Conservation (phyloP, 2,888 invertebrate genomes). For the Philonicus albiceps region DNA sequence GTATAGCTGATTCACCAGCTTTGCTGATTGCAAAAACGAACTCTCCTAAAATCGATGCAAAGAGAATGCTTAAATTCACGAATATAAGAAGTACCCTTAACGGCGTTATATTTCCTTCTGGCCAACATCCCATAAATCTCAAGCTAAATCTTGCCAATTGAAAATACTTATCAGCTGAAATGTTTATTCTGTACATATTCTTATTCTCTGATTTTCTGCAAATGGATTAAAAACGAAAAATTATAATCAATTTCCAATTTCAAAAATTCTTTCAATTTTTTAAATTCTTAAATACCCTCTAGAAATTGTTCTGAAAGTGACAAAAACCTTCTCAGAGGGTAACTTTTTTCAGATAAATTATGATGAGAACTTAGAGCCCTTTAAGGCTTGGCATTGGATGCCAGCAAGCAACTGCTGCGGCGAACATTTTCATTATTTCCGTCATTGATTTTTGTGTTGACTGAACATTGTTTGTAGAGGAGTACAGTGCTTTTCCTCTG, state of each 20-base stretch:
- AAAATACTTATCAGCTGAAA: background rate
- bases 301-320: background rate
- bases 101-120: background rate
- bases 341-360: background rate
- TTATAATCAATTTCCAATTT: no score
- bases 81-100: background rate
- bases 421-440: background rate
- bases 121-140: constrained; percentile 20
- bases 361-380: background rate
- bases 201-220: background rate
- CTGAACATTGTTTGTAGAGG: background rate
- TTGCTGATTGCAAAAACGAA: background rate
- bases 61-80: background rate
- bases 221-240: background rate
- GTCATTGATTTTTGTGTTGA: background rate
- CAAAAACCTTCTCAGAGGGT: background rate
- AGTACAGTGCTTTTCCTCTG: background rate
- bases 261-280: background rate
- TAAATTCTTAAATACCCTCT: background rate
- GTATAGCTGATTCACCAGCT: background rate
- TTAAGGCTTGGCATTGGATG: background rate
- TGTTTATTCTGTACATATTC: background rate
- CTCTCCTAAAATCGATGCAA: background rate
- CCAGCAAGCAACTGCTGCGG: background rate
- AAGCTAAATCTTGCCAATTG: background rate